These are phyloP conservation scores for Salarias fasciatus DNA, from an alignment of 2,797 vertebrate genomes.

Conservation along the genomic window DNA sequence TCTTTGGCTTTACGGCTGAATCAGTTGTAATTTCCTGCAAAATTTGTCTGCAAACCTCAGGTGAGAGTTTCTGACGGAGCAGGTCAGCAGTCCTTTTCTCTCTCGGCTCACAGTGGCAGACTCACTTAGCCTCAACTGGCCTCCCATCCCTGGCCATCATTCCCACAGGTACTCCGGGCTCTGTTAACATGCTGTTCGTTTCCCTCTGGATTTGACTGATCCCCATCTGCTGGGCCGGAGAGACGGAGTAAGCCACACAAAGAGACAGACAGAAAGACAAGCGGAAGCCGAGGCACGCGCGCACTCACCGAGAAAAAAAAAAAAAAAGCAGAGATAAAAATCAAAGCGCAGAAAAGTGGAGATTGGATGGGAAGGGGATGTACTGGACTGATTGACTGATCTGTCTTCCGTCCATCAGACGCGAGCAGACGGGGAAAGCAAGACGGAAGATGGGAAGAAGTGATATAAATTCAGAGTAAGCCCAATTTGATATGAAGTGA, in stretches of 20 bases:
- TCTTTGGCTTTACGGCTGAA: constrained; percentile 13
- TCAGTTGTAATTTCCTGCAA: constrained; percentile 34
- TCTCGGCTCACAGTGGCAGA: constrained; percentile 20
- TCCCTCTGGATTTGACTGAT: constrained; percentile 60
- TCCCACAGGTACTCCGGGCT: constrained; percentile 34
- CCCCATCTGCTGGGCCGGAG: constrained; percentile 31
- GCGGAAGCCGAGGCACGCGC: constrained; percentile 14
- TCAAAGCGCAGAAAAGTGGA: constrained; percentile 33
- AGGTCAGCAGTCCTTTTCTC: constrained; percentile 1
- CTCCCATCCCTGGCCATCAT: constrained; percentile 23
- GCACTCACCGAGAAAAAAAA: constrained; percentile 29
- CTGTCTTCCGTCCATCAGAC: constrained; percentile 54
- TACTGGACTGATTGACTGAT: constrained; percentile 54
- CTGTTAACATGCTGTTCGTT: constrained; percentile 52
- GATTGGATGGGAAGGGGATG: constrained; percentile 33
- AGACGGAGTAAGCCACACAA: constrained; percentile 39
- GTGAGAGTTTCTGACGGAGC: constrained; percentile 24
- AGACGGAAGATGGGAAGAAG: constrained; percentile 24
- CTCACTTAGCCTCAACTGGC: constrained; percentile 45
- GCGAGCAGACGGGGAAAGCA: constrained; percentile 29
- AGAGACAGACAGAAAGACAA: constrained; percentile 23
- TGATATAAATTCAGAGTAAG: constrained; percentile 39
- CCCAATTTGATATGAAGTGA: constrained; percentile 50
- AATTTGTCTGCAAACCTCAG: constrained; percentile 21
- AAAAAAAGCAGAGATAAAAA: constrained; percentile 44